phyloP scores from a whole-genome alignment of 2,888 invertebrate genomes.

The Girardia tigrina region DNA sequence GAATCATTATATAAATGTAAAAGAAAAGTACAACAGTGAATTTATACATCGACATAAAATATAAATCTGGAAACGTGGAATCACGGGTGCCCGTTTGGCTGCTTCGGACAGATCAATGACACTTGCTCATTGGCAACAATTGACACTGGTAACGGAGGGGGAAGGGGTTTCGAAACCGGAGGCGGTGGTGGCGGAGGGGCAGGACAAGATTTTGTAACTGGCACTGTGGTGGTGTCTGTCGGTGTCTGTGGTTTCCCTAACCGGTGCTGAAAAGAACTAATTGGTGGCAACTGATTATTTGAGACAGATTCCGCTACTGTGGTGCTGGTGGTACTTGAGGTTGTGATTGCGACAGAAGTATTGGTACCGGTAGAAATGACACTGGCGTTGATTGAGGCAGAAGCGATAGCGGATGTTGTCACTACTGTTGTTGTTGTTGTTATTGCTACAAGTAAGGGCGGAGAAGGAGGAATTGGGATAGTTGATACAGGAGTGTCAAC shows the following conservation, averaged over 20 bases:
- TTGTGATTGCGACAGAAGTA: too few relatives aligned
- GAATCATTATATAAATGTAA: too few relatives aligned
- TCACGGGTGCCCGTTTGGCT: conserved; percentile 16
- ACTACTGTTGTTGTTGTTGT: too few relatives aligned
- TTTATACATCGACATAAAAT: not conserved
- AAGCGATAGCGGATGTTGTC: too few relatives aligned
- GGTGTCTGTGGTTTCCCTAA: not conserved
- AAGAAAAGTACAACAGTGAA: not conserved
- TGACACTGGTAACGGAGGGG: not conserved
- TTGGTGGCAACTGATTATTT: not conserved
- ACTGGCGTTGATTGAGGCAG: too few relatives aligned
- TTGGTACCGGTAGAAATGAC: too few relatives aligned
- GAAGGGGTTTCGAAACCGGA: not conserved
- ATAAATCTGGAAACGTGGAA: too few relatives aligned
- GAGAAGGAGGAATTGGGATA: not conserved
- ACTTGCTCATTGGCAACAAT: not conserved
- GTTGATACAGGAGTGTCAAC: not conserved
- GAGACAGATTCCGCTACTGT: not conserved
- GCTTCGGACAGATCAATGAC: not conserved
- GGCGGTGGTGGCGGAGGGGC: not conserved
- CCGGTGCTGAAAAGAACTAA: not conserved
- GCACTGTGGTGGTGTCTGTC: conserved; percentile 9
- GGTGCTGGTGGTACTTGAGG: too few relatives aligned
- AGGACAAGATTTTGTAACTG: not conserved
- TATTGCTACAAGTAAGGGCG: too few relatives aligned